Base-by-base conservation (phyloP, 2,113 vertebrate genomes). In the Perca fluviatilis region DNA sequence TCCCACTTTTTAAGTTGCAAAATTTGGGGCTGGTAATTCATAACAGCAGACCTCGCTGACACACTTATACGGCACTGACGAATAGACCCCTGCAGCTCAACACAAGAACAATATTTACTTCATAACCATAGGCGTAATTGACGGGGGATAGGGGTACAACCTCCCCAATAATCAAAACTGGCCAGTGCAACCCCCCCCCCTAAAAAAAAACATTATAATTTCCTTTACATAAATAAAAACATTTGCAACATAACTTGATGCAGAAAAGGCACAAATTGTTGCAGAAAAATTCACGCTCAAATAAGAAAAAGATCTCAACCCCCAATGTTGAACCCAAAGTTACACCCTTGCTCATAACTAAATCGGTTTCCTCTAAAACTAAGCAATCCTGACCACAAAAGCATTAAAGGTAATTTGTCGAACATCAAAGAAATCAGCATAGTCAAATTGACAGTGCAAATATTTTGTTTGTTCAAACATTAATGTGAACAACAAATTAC, bases 1-100 rank as follows among this genome's bases (percentile, higher is more conserved):
- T 94, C 91, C 65, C 89, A 93, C 90, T 94, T 95, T 95, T 93
- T 94, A 94, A 94, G 87, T 94, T 94, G 91, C 92, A 94, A 92
- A 92, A 94, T 93, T 92, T 89, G 82, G 88, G 76, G 68, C 84
- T 80, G 87, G 91, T 91, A 93, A 94, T 95, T 95, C 91, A 95
- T 95, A 93, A 92, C 85, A 70, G 82, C 91, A 79, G 86, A 83
- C 81, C 77, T 65, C 53, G 53, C 86, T 92, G 92, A 93, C 91
- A 90, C 79, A 53, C 88, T 91, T 91, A 94, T 79, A 85, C 71
- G 80, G 73, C 74, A 73, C 89, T 88, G 92, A 93, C 84, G 89
- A 92, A 93, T 91, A 82, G 88, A 81, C 77, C 86, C 65, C 66
- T 61, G 73, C 75, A 84, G 63, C 79, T 69, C 63, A 71, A 85